Conservation (phyloP, 2,797 vertebrate species). For the Clarias platycephalus region DNA sequence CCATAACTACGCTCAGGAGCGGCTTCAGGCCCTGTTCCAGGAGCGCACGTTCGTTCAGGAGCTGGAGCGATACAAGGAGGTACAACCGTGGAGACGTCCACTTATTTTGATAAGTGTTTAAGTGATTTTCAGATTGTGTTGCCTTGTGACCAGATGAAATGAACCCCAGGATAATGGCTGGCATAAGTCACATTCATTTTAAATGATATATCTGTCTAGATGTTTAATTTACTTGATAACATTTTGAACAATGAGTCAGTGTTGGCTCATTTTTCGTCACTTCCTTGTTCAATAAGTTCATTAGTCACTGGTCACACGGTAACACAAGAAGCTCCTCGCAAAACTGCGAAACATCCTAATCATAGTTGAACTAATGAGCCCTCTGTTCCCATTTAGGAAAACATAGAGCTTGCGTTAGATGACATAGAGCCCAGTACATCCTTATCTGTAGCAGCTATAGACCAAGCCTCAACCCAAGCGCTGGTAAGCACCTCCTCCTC, state of each 20-base stretch:
- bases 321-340: background rate
- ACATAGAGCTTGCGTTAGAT: conserved; percentile 92
- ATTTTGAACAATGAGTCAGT: background rate
- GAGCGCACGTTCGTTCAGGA: conserved; percentile 89
- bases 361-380: conserved; percentile 63
- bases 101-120: background rate
- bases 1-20: conserved; percentile 96
- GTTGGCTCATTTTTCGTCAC: background rate
- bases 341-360: conserved; percentile 29
- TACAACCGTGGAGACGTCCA: conserved; percentile 58
- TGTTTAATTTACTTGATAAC: background rate
- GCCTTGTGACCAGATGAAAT: conserved; percentile 39
- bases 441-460: conserved; percentile 86
- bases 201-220: background rate
- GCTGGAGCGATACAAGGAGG: conserved; percentile 95
- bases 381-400: conserved; percentile 85
- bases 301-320: conserved; percentile 15
- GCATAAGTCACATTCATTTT: background rate
- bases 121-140: conserved; percentile 30
- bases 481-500: conserved; percentile 80
- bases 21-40: conserved; percentile 92
- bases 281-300: background rate
- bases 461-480: conserved; percentile 90
- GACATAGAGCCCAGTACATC: conserved; percentile 85
- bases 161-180: background rate